These are phyloP conservation scores for Lochmaea crataegi DNA, from an alignment of 2,888 invertebrate species.

Conservation along the genomic window DNA sequence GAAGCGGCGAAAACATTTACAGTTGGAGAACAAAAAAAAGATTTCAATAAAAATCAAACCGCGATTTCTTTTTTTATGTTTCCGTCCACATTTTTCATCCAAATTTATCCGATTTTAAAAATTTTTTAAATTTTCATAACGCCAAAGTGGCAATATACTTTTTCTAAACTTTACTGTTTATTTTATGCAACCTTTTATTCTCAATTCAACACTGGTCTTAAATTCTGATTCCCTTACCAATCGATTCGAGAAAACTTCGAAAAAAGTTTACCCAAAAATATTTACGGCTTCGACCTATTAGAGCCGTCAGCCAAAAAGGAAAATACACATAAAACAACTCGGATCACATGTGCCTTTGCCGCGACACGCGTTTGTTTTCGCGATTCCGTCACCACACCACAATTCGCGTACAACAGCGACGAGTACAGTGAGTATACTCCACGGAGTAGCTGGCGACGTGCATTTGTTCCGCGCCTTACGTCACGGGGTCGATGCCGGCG, in stretches of 20 bases:
- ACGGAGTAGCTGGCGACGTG: constrained; percentile 36
- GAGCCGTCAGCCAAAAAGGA: constrained; percentile 13
- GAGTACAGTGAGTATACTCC: constrained; percentile 55
- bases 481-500: constrained; percentile 62
- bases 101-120: no score
- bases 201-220: constrained; percentile 21
- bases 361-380: constrained; percentile 16
- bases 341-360: constrained; percentile 26
- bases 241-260: constrained; percentile 20
- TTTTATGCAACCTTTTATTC: not conserved
- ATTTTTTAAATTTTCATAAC: no score
- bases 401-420: constrained; percentile 50
- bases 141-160: no score
- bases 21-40: no score
- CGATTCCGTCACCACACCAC: constrained; percentile 32
- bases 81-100: no score
- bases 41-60: no score
- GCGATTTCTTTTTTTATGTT: no score
- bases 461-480: constrained; percentile 48
- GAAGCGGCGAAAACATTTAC: no score
- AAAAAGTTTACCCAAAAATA: constrained; percentile 21
- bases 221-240: constrained; percentile 26
- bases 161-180: not conserved
- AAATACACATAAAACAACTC: constrained; percentile 14
- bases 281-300: constrained; percentile 23